These are phyloP conservation scores for Pectinophora gossypiella DNA, from an alignment of 1,140 invertebrate genomes.

Conservation along the genomic window DNA sequence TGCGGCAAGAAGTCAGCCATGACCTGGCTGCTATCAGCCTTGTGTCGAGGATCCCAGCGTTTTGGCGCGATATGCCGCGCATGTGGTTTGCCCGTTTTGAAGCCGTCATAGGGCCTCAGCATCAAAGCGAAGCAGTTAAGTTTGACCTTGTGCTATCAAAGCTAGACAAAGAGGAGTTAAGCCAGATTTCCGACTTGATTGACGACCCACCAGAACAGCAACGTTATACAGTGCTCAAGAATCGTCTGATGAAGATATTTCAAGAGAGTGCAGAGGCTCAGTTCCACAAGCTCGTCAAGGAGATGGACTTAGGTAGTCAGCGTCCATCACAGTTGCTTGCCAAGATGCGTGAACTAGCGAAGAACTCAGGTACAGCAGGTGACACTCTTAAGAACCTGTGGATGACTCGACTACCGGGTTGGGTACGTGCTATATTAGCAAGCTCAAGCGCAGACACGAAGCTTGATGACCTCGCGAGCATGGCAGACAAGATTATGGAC, in stretches of 20 bases:
- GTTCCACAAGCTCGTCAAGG: background rate
- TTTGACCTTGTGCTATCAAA: background rate
- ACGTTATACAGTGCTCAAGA: background rate
- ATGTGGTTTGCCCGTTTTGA: too few relatives aligned
- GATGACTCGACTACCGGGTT: background rate
- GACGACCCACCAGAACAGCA: background rate
- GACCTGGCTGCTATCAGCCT: too few relatives aligned
- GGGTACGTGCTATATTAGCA: background rate
- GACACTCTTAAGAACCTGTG: background rate
- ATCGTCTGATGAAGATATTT: background rate
- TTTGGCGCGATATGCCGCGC: too few relatives aligned
- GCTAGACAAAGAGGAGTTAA: background rate
- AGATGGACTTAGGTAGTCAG: slow-evolving; percentile 6
- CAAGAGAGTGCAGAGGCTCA: background rate
- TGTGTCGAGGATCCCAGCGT: too few relatives aligned
- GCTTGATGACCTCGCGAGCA: background rate
- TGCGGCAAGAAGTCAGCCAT: too few relatives aligned
- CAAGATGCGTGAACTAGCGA: background rate
- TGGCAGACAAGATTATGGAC: background rate
- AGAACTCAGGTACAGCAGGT: background rate
- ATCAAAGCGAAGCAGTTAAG: background rate
- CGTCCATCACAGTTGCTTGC: background rate
- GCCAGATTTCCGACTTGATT: background rate
- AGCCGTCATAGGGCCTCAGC: background rate
- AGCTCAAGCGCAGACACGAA: background rate